Evolutionary conservation across 2,113 vertebrate genomes (phyloP), one percentile per base, ranked within the genome.

Genomic region (Clarias gariepinus): DNA sequence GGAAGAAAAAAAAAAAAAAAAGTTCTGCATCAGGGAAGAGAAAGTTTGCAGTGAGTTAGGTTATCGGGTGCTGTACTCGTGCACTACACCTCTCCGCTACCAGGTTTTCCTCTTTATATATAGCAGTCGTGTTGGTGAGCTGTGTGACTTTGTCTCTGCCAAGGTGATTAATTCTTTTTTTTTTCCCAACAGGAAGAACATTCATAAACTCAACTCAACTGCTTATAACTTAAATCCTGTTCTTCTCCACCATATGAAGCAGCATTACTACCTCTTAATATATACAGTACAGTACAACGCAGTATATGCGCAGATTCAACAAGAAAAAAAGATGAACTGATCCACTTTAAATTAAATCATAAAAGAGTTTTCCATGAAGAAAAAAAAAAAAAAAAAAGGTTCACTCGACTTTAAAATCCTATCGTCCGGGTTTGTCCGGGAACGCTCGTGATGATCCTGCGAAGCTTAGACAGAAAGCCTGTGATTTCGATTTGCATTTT

Each of bases 1-100:
- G 57, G 47, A 8, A 8, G 7, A 8, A 47, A 41, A 47, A 47
- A 58, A 58, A 58, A 58, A 63, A 28, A 16, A 74, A 87, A 87
- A 87, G 86, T 87, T 87, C 47, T 53, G 58, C 13, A 23, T n/a
- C 58, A 87, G 41, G 41, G 21, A 83, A 68, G n/a, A 10, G 47
- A 85, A 81, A 85, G 85, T 87, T 87, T 47, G 66, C 13, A 23
- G 21, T 19, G n/a, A 83, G 57, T 79, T 71, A 3, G 53, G 64
- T n/a, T 81, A n/a, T 41, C 16, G 30, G 21, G 13, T 3, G 47
- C 47, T 41, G 4, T 15, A n/a, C n/a, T 41, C 55, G 47, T 47
- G 1, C 61, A 30, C 84, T 61, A 23, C n/a, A 28, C 33, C 33
- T 47, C 57, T 58, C 33, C 63, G 21, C 55, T n/a, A 61, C 57